These are phyloP conservation scores for Eudemis profundana DNA, from an alignment of 2,888 invertebrate genomes.

Conservation along the genomic window DNA sequence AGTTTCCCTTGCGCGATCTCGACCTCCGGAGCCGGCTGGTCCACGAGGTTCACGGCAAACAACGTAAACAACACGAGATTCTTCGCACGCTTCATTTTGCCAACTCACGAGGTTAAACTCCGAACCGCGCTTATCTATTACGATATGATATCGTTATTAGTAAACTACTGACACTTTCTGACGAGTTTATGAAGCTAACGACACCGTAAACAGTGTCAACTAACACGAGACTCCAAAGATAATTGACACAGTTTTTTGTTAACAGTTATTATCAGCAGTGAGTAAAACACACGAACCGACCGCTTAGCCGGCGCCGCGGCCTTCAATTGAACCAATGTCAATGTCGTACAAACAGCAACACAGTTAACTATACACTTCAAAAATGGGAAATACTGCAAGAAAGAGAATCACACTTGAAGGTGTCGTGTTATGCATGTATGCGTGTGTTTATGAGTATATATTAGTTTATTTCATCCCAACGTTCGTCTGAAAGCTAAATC, in stretches of 20 bases:
- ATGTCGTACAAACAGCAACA: too few species aligned
- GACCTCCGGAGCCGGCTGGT: conserved; percentile 47
- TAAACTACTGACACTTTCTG: conserved; percentile 1
- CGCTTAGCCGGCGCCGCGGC: conserved; percentile 3
- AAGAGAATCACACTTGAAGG: too few species aligned
- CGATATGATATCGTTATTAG: conserved; percentile 7
- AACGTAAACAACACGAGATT: conserved; percentile 43
- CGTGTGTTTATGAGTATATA: too few species aligned
- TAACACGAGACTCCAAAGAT: background rate
- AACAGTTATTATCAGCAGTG: too few species aligned
- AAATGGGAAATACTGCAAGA: too few species aligned
- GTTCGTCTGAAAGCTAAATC: too few species aligned
- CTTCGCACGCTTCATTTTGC: conserved; percentile 36
- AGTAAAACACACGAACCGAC: background rate
- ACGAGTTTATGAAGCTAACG: too few species aligned
- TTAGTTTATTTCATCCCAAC: too few species aligned
- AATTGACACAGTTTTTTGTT: background rate
- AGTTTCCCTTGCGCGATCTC: conserved; percentile 44
- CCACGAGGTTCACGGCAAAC: conserved; percentile 44
- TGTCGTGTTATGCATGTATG: too few species aligned
- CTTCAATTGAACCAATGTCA: conserved; percentile 12
- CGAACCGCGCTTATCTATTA: background rate
- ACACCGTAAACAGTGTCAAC: conserved; percentile 4
- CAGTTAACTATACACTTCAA: too few species aligned
- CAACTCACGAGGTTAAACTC: conserved; percentile 5